Base-by-base conservation (phyloP, 2,888 invertebrate genomes). In the Drosophila testacea region DNA sequence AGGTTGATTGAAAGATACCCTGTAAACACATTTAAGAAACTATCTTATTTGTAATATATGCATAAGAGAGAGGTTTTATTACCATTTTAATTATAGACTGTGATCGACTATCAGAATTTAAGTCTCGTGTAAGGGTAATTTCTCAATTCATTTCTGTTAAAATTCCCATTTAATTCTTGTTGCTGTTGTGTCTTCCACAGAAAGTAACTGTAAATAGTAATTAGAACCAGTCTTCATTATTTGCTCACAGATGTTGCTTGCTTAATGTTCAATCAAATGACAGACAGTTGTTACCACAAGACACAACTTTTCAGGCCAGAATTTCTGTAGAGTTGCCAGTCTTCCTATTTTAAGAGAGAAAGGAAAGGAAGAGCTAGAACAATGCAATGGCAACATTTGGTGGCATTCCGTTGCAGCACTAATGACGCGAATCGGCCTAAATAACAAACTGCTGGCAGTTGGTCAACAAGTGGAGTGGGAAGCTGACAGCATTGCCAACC, bases 351-450 rank as follows among this genome's bases (percentile, higher is more conserved):
- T 16, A 30, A 30, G 7, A 27, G n/a, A 13, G 11, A 6, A 32
- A 6, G 70, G 50, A n/a, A 32, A 7, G 70, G 50, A 22, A 36
- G 70, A 39, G 56, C 16, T 13, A 16, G 6, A 38, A 59, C 52
- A 67, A 52, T 57, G 61, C 61, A 62, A 55, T 55, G 69, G 73
- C 56, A 83, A 86, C 76, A 81, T 77, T 72, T 65, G 69, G 68
- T 60, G 52, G 72, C 75, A 67, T 68, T 71, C 64, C 32, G 55
- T 47, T 73, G 69, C 36, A 57, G 55, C 63, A 71, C 88, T 87
- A 84, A 84, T 84, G 83, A 84, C 78, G 83, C 85, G 80, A 82
- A 78, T 73, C 83, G 78, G 88, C 78, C 78, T 76, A 84, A 87
- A 87, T 84, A 76, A 79, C 82, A 82, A 83, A 84, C 46, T 75